These are phyloP conservation scores for Icerya purchasi DNA, from an alignment of 2,888 invertebrate genomes.

Conservation along the genomic window DNA sequence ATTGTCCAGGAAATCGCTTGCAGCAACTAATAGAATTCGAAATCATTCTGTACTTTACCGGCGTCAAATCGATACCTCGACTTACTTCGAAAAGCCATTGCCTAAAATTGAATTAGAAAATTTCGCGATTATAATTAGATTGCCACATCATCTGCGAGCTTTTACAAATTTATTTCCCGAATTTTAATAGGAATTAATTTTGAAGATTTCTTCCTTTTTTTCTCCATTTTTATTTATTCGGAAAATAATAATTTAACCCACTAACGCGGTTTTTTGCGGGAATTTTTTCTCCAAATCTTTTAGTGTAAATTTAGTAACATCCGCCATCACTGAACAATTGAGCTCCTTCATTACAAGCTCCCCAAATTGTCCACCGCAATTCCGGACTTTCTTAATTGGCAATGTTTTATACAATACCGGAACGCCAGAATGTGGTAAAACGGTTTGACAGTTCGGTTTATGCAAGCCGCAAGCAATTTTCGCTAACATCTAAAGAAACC, in stretches of 20 bases:
- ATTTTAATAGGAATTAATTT: slow-evolving; percentile 43
- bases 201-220: slow-evolving; percentile 18
- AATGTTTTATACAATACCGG: slow-evolving; percentile 37
- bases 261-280: slow-evolving; percentile 72
- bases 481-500: slow-evolving; percentile 44
- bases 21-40: slow-evolving; percentile 89
- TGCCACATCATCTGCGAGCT: no score
- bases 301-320: slow-evolving; percentile 47
- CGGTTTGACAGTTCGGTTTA: slow-evolving; percentile 79
- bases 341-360: slow-evolving; percentile 49
- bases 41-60: slow-evolving; percentile 60
- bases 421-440: slow-evolving; percentile 53
- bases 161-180: slow-evolving; percentile 77
- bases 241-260: no score
- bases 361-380: slow-evolving; percentile 87
- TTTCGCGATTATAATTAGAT: no score
- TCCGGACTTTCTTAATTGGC: slow-evolving; percentile 63
- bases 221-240: no score
- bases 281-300: slow-evolving; percentile 47
- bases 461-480: slow-evolving; percentile 84
- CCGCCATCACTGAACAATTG: slow-evolving; percentile 53
- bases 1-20: slow-evolving; percentile 74
- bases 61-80: slow-evolving; percentile 67
- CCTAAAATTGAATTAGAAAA: slow-evolving; percentile 33
- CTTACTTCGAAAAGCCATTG: slow-evolving; percentile 69